Conservation (phyloP, 2,888 invertebrate species). For the Pyrocoelia pectoralis region DNA sequence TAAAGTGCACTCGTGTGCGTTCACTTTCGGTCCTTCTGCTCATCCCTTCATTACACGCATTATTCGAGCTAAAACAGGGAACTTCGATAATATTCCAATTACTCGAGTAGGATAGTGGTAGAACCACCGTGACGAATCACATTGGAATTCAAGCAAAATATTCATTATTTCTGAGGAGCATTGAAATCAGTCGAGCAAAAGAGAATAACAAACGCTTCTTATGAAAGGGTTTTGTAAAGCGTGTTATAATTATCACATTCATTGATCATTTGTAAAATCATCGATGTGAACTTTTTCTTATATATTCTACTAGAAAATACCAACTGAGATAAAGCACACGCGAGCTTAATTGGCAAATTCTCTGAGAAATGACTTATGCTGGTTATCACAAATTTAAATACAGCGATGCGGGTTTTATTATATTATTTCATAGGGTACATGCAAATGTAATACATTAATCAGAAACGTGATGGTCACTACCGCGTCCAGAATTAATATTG, state of each 20-base stretch:
- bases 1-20: conserved; percentile 58
- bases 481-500: conserved; percentile 52
- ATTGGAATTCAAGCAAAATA: conserved; percentile 24
- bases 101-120: conserved; percentile 54
- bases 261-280: conserved; percentile 2
- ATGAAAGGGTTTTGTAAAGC: conserved; percentile 2
- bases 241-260: conserved; percentile 5
- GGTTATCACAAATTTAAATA: conserved; percentile 55
- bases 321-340: conserved; percentile 40
- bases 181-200: conserved; percentile 15
- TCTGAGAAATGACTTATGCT: conserved; percentile 53
- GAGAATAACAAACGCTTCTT: conserved; percentile 10
- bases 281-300: conserved; percentile 16
- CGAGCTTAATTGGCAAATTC: conserved; percentile 48
- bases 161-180: conserved; percentile 19
- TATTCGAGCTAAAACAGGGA: conserved; percentile 54
- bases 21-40: conserved; percentile 49
- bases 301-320: conserved; percentile 17
- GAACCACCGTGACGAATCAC: conserved; percentile 45
- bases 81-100: conserved; percentile 54
- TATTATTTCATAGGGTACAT: conserved; percentile 48
- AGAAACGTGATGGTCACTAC: conserved; percentile 49
- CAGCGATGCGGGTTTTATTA: conserved; percentile 53
- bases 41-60: conserved; percentile 54
- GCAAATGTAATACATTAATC: conserved; percentile 47